These are phyloP conservation scores for Calameuta filiformis DNA, from an alignment of 2,888 invertebrate species.

Conservation along the genomic window DNA sequence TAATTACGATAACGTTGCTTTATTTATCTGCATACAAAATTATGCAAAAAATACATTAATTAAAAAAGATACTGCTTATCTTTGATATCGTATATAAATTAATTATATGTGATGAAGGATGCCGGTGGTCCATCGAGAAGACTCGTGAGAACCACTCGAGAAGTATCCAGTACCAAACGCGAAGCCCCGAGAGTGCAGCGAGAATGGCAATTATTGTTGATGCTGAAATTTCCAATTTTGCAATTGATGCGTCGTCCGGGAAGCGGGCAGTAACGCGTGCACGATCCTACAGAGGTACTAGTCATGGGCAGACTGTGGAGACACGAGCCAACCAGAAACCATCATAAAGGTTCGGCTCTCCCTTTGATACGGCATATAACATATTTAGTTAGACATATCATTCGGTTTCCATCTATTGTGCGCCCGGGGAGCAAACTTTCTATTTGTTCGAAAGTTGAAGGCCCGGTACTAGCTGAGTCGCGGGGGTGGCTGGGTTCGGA, in stretches of 20 bases:
- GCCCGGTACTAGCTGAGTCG: slow-evolving; percentile 34
- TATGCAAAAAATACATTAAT: not conserved
- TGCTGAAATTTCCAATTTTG: slow-evolving; percentile 58
- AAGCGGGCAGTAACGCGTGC: slow-evolving; percentile 18
- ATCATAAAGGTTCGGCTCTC: slow-evolving; percentile 62
- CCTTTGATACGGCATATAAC: slow-evolving; percentile 59
- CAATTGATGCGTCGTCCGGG: slow-evolving; percentile 54
- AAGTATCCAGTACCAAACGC: not conserved
- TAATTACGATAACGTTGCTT: not conserved
- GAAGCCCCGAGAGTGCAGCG: slow-evolving; percentile 35
- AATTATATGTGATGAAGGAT: not conserved
- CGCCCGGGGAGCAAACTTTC: slow-evolving; percentile 59
- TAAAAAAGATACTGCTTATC: not conserved
- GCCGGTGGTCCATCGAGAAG: slow-evolving; percentile 5
- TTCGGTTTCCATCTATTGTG: slow-evolving; percentile 64
- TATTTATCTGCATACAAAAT: not conserved
- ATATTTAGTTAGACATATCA: slow-evolving; percentile 64
- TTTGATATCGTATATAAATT: not conserved
- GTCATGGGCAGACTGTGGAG: slow-evolving; percentile 17
- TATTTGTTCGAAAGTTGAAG: slow-evolving; percentile 62
- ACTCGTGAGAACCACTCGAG: slow-evolving; percentile 36
- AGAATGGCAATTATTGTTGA: slow-evolving; percentile 57
- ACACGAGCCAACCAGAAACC: slow-evolving; percentile 60
- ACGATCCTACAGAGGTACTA: not conserved
- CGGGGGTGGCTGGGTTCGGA: slow-evolving; percentile 2